Base-by-base conservation (phyloP, 1,140 invertebrate species). In the Drosophila varians region DNA sequence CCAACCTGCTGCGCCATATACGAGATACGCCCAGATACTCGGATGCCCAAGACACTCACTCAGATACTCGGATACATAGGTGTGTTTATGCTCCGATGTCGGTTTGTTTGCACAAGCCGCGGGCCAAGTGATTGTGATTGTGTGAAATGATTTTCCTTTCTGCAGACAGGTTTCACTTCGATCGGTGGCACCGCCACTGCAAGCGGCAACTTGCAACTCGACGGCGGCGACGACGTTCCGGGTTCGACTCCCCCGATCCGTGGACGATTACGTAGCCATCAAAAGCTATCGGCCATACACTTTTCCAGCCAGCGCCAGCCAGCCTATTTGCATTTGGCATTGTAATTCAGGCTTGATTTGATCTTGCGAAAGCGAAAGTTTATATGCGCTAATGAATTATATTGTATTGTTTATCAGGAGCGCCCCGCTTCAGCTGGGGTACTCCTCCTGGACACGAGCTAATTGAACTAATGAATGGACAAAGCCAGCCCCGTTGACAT, bases 301-400 rank as follows among this genome's bases (percentile, higher is more conserved):
- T 46, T 57, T 48, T 42, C 40, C 64, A 26, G 47, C 57, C 51
- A 43, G 34, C 49, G n/a, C 3, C 9, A 11, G 36, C 8, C 11
- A 26, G 43, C 23, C 65, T 80, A 84, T 86, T 87, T 84, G 66
- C 82, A 87, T 87, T 86, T 80, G 80, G 80, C 76, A 84, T 87
- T 84, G 80, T 87, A 87, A 80, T 56, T 68, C 80, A 21, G 21
- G 21, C 4, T 87, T 86, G 68, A 87, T 84, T 84, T 87, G 80
- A 87, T 84, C 80, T 84, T 84, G 76, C 80, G 66, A 84, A 84
- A 84, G 80, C 80, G 80, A 87, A 84, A 84, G 80, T 84, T 84
- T 84, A 69, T 86, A 64, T 65, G 72, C 80, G 80, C 79, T 86
- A 84, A 86, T 84, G 72, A 86, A 86, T 80, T 84, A 76, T 86